Percentiles rank a stretch among this genome's conserved stretches.
Evolutionary conservation across 2,797 vertebrate genomes (phyloP).

Genomic region (Labeo calbasu): DNA sequence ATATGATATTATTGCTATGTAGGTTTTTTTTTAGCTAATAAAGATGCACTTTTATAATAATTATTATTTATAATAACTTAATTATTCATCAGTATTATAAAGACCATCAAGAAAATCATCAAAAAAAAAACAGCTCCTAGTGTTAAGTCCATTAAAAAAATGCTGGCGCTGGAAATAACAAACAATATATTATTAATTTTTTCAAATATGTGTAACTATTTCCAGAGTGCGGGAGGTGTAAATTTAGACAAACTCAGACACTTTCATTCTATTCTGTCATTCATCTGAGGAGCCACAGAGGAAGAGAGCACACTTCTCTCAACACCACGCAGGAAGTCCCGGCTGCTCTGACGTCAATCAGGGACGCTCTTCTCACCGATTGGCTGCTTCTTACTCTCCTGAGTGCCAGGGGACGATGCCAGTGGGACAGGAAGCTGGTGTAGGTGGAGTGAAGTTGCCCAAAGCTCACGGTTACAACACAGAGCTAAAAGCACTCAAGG

Average conservation of each 20-base stretch:
- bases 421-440: slow-evolving; percentile 76
- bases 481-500: slow-evolving; percentile 73
- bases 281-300: slow-evolving; percentile 62
- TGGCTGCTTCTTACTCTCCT: slow-evolving; percentile 63
- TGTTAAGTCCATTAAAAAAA: neutral
- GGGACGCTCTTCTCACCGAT: slow-evolving; percentile 65
- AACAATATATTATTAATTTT: neutral
- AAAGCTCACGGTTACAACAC: slow-evolving; percentile 8
- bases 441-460: slow-evolving; percentile 62
- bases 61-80: neutral
- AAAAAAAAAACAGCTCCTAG: neutral
- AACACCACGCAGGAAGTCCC: slow-evolving; percentile 65
- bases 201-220: slow-evolving; percentile 10
- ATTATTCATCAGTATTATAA: neutral
- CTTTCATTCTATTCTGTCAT: slow-evolving; percentile 13
- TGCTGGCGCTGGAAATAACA: neutral
- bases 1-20: neutral
- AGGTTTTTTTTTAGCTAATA: neutral
- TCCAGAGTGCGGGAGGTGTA: slow-evolving; percentile 10
- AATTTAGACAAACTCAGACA: slow-evolving; percentile 17
- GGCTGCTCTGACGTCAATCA: slow-evolving; percentile 74
- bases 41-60: neutral
- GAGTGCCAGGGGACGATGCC: slow-evolving; percentile 72
- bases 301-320: slow-evolving; percentile 65
- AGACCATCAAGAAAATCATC: too few relatives aligned